phyloP scores from a whole-genome alignment of 2,113 vertebrate genomes.

The Cochlearius cochlearius region DNA sequence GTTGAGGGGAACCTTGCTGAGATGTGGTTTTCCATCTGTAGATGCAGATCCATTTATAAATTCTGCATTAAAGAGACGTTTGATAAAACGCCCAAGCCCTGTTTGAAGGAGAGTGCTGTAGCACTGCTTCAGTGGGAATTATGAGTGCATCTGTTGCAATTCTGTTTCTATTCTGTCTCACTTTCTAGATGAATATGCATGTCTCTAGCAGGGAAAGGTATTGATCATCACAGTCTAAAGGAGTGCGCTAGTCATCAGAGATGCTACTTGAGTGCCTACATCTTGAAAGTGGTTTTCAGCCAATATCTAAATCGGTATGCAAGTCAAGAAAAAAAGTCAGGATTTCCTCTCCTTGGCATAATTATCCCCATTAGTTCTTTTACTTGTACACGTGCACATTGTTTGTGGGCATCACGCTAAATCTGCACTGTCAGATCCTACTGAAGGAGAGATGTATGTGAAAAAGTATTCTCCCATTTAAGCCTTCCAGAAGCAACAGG shows the following conservation, averaged over 20 bases:
- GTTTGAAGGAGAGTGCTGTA: neutral
- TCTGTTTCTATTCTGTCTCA: neutral
- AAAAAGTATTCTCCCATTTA: neutral
- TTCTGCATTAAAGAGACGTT: neutral
- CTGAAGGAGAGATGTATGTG: neutral
- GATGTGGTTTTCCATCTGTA: neutral
- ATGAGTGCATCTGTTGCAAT: neutral
- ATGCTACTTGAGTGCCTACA: neutral
- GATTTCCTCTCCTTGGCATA: neutral
- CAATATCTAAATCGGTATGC: neutral
- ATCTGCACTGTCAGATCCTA: neutral
- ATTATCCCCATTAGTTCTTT: neutral
- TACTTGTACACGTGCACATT: fast-evolving
- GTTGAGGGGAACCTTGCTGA: neutral
- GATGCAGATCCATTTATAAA: neutral
- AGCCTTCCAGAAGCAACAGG: neutral
- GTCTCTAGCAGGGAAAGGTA: neutral
- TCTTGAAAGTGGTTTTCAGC: neutral
- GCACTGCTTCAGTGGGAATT: neutral
- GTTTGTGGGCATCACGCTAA: neutral
- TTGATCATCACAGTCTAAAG: neutral
- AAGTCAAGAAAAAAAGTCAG: neutral
- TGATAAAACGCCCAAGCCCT: neutral
- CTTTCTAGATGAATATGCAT: neutral
- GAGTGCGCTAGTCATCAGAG: neutral